Evolutionary conservation across 2,888 invertebrate species (phyloP).

Genomic region (Drosophila paucipuncta): DNA sequence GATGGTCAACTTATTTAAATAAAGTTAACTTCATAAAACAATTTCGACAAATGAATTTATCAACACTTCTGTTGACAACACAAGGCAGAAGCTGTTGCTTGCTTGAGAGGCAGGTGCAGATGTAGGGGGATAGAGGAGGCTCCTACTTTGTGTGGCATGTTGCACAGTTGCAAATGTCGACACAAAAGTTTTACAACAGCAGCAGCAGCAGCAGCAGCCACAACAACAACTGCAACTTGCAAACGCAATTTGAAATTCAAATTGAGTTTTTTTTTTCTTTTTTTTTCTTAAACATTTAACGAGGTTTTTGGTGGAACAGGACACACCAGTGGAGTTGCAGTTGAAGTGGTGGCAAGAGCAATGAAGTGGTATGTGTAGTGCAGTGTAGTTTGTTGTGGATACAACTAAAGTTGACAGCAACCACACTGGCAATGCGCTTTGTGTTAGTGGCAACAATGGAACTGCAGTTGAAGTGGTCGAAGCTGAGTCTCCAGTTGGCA

Average conservation of each 20-base stretch:
- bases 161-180: constrained; percentile 65
- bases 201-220: constrained; percentile 23
- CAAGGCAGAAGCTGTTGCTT: constrained; percentile 45
- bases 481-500: not conserved
- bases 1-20: constrained; percentile 49
- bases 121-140: not conserved
- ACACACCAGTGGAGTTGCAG: constrained; percentile 25
- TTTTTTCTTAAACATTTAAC: constrained; percentile 54
- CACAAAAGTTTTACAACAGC: constrained; percentile 48
- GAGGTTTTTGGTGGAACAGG: constrained; percentile 62
- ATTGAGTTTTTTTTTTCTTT: constrained; percentile 39
- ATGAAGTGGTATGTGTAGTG: constrained; percentile 2
- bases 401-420: constrained; percentile 41
- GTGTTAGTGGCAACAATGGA: constrained; percentile 43
- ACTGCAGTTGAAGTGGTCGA: constrained; percentile 7
- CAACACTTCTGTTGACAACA: constrained; percentile 82
- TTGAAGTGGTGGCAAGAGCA: constrained; percentile 17
- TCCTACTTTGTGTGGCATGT: constrained; percentile 34
- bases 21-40: constrained; percentile 65
- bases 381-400: constrained; percentile 36
- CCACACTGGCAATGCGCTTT: constrained; percentile 31
- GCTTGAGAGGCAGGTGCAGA: not conserved
- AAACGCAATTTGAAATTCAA: constrained; percentile 77
- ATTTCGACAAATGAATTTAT: constrained; percentile 82
- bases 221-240: constrained; percentile 36